Percentiles rank a stretch among this genome's conserved stretches.
Evolutionary conservation across 2,888 invertebrate genomes (phyloP).

Genomic region (Acleris holmiana): DNA sequence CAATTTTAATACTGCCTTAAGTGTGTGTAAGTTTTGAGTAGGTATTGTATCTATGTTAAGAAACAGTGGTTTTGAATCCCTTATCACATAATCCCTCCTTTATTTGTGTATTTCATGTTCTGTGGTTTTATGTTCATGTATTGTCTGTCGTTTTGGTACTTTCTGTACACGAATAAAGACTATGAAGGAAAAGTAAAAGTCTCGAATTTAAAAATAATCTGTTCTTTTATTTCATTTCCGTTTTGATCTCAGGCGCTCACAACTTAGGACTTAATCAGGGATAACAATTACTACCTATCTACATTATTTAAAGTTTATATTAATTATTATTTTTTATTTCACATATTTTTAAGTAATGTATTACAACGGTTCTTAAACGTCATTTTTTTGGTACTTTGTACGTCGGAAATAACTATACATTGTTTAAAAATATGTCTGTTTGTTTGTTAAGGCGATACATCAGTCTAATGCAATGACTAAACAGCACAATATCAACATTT

Average conservation of each 20-base stretch:
- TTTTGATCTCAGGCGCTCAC: slow-evolving; percentile 71
- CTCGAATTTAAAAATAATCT: slow-evolving; percentile 72
- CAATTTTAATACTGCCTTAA: neutral
- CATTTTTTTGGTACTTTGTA: slow-evolving; percentile 21
- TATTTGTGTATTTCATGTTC: slow-evolving; percentile 1
- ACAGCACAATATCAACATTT: slow-evolving; percentile 52
- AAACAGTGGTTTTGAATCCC: neutral
- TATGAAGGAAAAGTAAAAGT: slow-evolving; percentile 48
- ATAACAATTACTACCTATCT: slow-evolving; percentile 67
- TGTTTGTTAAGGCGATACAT: slow-evolving; percentile 64
- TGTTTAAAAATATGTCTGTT: slow-evolving; percentile 59
- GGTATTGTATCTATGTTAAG: neutral
- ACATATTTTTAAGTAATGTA: slow-evolving; percentile 58
- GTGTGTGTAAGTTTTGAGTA: neutral
- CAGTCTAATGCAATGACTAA: slow-evolving; percentile 78
- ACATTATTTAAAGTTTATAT: slow-evolving; percentile 49
- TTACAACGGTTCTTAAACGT: slow-evolving; percentile 21
- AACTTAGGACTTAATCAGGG: slow-evolving; percentile 64
- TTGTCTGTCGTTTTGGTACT: neutral
- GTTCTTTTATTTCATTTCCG: slow-evolving; percentile 78
- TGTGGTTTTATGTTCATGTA: slow-evolving; percentile 24
- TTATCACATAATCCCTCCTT: neutral
- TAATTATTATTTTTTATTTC: slow-evolving; percentile 48
- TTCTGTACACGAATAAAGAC: slow-evolving; percentile 7
- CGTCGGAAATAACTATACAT: slow-evolving; percentile 44